Conservation (phyloP, 2,113 vertebrate species). For the Ursus arctos region DNA sequence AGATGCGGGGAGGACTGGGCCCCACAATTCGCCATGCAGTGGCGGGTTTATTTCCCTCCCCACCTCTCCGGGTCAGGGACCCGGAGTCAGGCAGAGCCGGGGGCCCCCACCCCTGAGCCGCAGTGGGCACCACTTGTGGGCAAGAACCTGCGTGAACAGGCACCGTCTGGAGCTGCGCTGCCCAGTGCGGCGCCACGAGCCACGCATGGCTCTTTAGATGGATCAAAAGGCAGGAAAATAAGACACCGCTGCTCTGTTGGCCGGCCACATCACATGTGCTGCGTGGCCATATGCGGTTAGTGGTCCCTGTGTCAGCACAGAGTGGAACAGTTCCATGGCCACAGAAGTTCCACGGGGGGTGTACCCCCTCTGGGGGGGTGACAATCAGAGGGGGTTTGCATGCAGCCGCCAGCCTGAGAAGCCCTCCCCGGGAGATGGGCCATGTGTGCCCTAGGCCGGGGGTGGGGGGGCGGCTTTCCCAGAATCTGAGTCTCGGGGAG, state of each 20-base stretch:
- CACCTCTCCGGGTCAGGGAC: accelerated
- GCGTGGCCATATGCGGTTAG: accelerated
- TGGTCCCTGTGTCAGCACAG: not conserved
- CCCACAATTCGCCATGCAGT: too few relatives aligned
- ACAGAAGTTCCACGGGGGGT: accelerated
- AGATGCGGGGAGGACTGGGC: too few relatives aligned
- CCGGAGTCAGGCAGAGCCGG: not conserved
- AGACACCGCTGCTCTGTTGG: accelerated
- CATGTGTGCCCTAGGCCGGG: not conserved
- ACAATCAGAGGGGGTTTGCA: not conserved
- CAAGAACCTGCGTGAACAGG: accelerated
- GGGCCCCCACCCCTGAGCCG: accelerated
- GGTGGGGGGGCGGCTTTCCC: not conserved
- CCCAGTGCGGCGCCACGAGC: accelerated
- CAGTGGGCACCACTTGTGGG: not conserved
- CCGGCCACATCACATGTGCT: too few relatives aligned
- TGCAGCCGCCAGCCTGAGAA: accelerated
- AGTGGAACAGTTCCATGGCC: accelerated
- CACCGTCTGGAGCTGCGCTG: accelerated
- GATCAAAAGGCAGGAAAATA: not conserved
- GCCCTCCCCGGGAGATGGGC: not conserved
- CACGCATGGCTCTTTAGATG: accelerated
- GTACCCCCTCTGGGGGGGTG: accelerated
- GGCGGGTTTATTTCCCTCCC: not conserved
- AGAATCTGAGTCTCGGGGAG: not conserved